phyloP scores from a whole-genome alignment of 2,888 invertebrate species.

The Cremastinae sp. region DNA sequence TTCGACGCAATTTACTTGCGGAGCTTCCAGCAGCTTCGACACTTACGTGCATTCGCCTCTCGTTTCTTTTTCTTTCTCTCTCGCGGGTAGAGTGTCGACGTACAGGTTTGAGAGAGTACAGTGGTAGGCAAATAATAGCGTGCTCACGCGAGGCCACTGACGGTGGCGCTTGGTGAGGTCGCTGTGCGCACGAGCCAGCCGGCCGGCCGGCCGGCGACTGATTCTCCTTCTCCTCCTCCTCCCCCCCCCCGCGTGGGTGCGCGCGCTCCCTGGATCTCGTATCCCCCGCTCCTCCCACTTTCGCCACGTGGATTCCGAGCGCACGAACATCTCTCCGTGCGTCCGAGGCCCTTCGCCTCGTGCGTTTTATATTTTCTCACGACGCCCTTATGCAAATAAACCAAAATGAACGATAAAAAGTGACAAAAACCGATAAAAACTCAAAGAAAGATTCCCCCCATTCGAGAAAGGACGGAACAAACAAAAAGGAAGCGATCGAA shows the following conservation, averaged over 20 bases:
- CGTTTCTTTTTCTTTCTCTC: too few relatives aligned
- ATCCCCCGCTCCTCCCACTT: background rate
- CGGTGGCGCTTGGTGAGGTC: conserved; percentile 31
- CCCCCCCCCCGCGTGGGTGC: background rate
- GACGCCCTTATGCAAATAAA: conserved; percentile 14
- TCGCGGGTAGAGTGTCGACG: background rate
- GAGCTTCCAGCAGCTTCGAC: too few relatives aligned
- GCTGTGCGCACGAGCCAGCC: conserved; percentile 37
- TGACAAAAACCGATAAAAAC: too few relatives aligned
- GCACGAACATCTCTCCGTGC: background rate
- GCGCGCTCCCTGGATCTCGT: too few relatives aligned
- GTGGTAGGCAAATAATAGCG: background rate
- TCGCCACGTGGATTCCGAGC: conserved; percentile 40
- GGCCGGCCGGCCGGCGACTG: conserved; percentile 6
- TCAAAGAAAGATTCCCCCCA: too few relatives aligned
- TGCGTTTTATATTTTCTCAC: background rate
- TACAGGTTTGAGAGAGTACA: background rate
- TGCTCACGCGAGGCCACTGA: conserved; percentile 47
- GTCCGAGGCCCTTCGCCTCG: background rate
- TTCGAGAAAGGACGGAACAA: too few relatives aligned
- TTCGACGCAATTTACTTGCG: too few relatives aligned
- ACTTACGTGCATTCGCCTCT: too few relatives aligned
- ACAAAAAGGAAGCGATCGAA: too few relatives aligned
- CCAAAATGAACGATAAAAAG: too few relatives aligned
- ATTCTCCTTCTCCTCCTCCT: background rate